Percentiles rank a stretch among this genome's conserved stretches.
Evolutionary conservation across 1,140 invertebrate species (phyloP).

Genomic region (Coenobita brevimanus): DNA sequence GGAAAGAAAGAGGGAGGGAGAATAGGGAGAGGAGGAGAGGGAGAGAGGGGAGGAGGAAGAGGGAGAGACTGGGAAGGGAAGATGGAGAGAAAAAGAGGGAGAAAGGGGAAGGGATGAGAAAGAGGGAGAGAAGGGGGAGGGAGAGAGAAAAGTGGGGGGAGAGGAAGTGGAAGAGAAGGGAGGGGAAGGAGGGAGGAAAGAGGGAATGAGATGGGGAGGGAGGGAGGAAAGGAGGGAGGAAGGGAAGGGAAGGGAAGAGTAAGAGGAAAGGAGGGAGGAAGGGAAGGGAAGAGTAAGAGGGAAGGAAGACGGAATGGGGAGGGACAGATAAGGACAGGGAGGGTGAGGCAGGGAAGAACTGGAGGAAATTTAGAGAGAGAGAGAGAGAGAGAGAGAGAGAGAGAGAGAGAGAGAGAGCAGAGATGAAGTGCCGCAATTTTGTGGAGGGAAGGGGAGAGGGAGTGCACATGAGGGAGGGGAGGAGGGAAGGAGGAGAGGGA

Average conservation of each 20-base stretch:
- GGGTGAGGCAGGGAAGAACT: background rate
- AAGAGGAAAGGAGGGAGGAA: background rate
- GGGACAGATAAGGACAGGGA: background rate
- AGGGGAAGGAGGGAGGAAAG: background rate
- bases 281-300: background rate
- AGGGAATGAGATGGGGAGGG: no score
- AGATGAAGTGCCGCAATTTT: no score
- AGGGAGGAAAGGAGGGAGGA: background rate
- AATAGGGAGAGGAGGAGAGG: no score
- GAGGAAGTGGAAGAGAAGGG: background rate
- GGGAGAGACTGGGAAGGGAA: background rate
- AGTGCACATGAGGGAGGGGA: no score
- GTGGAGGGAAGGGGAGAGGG: no score
- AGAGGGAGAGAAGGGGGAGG: background rate
- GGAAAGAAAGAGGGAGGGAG: background rate
- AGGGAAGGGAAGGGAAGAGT: background rate
- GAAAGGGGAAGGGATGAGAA: background rate
- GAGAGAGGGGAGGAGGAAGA: background rate
- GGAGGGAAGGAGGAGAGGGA: no score
- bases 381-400: background rate
- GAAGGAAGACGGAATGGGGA: background rate
- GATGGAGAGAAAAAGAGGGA: background rate
- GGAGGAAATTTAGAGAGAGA: background rate
- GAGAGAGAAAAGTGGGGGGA: background rate
- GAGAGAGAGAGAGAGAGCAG: background rate